phyloP scores from a whole-genome alignment of 2,797 vertebrate genomes.

The Alauda arvensis region DNA sequence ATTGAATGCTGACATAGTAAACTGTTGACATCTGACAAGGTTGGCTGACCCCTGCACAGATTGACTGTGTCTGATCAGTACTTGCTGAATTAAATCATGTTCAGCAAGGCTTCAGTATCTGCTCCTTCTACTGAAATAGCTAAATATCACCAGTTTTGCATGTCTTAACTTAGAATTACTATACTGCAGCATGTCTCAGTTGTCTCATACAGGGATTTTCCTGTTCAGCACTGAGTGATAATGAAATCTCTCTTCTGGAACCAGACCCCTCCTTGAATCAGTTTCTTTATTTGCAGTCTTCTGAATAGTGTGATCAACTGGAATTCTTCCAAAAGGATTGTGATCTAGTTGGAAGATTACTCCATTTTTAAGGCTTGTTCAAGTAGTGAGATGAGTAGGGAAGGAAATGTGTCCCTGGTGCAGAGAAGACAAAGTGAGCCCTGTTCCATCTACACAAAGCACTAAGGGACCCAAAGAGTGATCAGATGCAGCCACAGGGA shows the following conservation, averaged over 20 bases:
- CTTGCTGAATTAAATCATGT: slow-evolving; percentile 4
- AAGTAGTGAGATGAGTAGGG: background rate
- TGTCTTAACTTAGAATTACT: background rate
- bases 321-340: background rate
- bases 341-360: background rate
- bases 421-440: background rate
- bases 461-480: background rate
- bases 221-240: background rate
- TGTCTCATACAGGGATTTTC: background rate
- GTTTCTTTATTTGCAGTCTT: background rate
- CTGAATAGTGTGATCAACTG: background rate
- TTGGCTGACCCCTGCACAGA: background rate
- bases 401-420: background rate
- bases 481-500: background rate
- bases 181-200: background rate
- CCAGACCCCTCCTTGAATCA: background rate
- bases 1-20: background rate
- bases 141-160: background rate
- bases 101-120: background rate
- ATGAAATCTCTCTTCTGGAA: background rate
- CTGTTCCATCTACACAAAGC: background rate
- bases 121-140: background rate
- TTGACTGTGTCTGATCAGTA: background rate
- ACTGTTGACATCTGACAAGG: slow-evolving; percentile 1
- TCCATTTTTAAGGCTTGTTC: background rate